Percentiles rank a stretch among this genome's conserved stretches.
Conservation (phyloP, 1,140 invertebrate genomes). For the Meteorus sp. region DNA sequence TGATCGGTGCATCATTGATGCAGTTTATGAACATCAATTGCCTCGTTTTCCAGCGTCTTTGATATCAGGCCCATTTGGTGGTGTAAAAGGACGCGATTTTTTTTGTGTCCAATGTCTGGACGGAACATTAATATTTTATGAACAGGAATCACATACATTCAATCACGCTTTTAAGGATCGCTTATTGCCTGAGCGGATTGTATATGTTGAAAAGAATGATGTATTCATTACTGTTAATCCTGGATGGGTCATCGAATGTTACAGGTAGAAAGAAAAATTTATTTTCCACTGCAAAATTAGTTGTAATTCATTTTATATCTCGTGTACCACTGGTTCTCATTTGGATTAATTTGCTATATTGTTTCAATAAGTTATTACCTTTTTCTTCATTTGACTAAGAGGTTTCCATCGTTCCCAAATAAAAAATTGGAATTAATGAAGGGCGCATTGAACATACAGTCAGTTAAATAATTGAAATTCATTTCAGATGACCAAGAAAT, state of each 20-base stretch:
- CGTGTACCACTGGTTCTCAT: no score
- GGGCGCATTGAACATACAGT: no score
- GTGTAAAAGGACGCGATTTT: constrained; percentile 76
- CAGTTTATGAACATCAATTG: constrained; percentile 69
- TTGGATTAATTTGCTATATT: no score
- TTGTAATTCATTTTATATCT: constrained; percentile 1
- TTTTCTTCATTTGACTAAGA: no score
- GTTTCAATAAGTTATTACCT: no score
- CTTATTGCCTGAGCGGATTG: constrained; percentile 76
- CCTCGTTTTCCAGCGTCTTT: constrained; percentile 68
- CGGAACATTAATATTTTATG: constrained; percentile 81
- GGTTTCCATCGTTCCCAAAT: no score
- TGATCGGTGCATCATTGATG: constrained; percentile 63
- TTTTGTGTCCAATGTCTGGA: constrained; percentile 86
- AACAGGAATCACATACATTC: constrained; percentile 84
- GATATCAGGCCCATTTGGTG: constrained; percentile 80
- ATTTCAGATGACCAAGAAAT: no score
- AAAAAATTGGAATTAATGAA: no score
- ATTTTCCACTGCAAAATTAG: neutral
- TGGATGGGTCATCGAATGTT: constrained; percentile 75
- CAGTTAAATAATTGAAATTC: no score
- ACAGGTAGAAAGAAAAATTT: constrained; percentile 66
- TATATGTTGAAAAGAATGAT: constrained; percentile 77
- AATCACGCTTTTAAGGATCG: constrained; percentile 73
- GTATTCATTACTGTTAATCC: constrained; percentile 77